phyloP scores from a whole-genome alignment of 2,888 invertebrate genomes.

The Hydrotaea diabolus region DNA sequence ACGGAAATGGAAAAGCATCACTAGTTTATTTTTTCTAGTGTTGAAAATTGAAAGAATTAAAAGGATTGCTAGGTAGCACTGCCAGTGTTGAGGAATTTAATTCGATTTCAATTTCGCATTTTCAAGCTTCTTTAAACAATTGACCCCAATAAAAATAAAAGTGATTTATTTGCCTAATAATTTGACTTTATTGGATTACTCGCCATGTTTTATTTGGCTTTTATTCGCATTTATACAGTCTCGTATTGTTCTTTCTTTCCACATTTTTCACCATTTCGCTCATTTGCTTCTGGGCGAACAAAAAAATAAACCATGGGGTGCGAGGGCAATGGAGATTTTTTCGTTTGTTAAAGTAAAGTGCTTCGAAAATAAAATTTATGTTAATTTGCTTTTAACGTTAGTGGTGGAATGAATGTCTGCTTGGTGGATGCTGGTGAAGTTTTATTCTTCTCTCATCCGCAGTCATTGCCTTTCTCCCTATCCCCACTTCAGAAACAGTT shows the following conservation, averaged over 20 bases:
- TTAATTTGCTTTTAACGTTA: slow-evolving; percentile 77
- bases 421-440: slow-evolving; percentile 51
- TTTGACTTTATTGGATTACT: slow-evolving; percentile 63
- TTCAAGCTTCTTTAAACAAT: slow-evolving; percentile 21
- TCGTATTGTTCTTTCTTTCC: background rate
- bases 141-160: slow-evolving; percentile 44
- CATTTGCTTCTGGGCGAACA: slow-evolving; percentile 63
- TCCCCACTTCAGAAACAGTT: slow-evolving; percentile 39
- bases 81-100: slow-evolving; percentile 18
- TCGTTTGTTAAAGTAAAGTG: slow-evolving; percentile 58
- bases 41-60: slow-evolving; percentile 24
- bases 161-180: slow-evolving; percentile 62
- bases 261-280: slow-evolving; percentile 4
- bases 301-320: background rate
- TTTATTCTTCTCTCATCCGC: slow-evolving; percentile 28
- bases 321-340: slow-evolving; percentile 27
- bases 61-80: background rate
- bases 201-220: slow-evolving; percentile 39
- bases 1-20: slow-evolving; percentile 28
- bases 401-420: slow-evolving; percentile 54
- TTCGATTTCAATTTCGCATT: slow-evolving; percentile 12
- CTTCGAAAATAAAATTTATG: slow-evolving; percentile 75
- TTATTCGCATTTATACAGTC: slow-evolving; percentile 54
- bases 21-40: background rate
- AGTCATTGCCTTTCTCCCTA: background rate